Conservation (phyloP, 2,888 invertebrate genomes). For the Chouioia cunea region DNA sequence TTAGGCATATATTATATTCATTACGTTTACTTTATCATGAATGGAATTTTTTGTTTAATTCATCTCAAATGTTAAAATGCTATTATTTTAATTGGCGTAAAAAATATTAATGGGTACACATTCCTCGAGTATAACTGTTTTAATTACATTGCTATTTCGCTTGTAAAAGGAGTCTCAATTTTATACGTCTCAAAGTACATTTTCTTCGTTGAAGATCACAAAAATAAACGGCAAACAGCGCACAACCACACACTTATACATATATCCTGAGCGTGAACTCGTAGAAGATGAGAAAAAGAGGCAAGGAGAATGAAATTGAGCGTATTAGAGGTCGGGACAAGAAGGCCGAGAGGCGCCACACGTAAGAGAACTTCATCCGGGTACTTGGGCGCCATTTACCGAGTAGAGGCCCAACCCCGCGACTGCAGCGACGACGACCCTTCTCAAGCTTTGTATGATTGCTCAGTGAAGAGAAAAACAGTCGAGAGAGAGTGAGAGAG, state of each 20-base stretch:
- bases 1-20: too few relatives aligned
- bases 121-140: too few relatives aligned
- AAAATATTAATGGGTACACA: too few relatives aligned
- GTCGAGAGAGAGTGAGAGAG: background rate
- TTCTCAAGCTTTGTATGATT: slow-evolving; percentile 27
- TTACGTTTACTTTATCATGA: too few relatives aligned
- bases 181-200: slow-evolving; percentile 1
- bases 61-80: too few relatives aligned
- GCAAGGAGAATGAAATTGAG: slow-evolving; percentile 33
- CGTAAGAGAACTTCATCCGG: slow-evolving; percentile 26
- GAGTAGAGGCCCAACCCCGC: background rate
- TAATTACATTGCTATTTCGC: too few relatives aligned
- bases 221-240: too few relatives aligned
- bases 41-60: too few relatives aligned
- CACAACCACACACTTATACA: too few relatives aligned
- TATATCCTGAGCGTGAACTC: too few relatives aligned
- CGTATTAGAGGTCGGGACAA: slow-evolving; percentile 12
- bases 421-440: slow-evolving; percentile 1
- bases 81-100: too few relatives aligned
- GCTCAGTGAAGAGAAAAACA: slow-evolving; percentile 22
- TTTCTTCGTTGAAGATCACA: background rate
- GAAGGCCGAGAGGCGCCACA: slow-evolving; percentile 25
- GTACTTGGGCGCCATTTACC: slow-evolving; percentile 32
- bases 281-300: background rate
- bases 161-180: slow-evolving; percentile 5